Evolutionary conservation across 2,113 vertebrate species (phyloP).

Genomic region (human): GRCh38 chr2:108014501-108015000

Average conservation of each 20-base stretch:
- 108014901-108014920: background rate
- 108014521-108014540: background rate
- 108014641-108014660: too few species aligned
- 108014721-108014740: background rate
- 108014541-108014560: background rate
- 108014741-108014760: background rate
- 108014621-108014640: background rate
- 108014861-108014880: background rate
- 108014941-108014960: background rate
- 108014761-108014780: background rate
- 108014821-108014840: background rate
- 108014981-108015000: background rate
- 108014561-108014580: background rate
- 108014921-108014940: background rate
- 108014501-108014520: background rate
- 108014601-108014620: background rate
- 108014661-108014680: background rate
- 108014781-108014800: background rate
- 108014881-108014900: background rate
- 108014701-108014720: background rate
- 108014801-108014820: background rate
- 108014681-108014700: background rate
- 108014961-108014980: background rate
- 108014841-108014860: background rate
- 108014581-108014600: background rate